Evolutionary conservation across 2,113 vertebrate genomes (phyloP).

Genomic region (Gavialis gangeticus): DNA sequence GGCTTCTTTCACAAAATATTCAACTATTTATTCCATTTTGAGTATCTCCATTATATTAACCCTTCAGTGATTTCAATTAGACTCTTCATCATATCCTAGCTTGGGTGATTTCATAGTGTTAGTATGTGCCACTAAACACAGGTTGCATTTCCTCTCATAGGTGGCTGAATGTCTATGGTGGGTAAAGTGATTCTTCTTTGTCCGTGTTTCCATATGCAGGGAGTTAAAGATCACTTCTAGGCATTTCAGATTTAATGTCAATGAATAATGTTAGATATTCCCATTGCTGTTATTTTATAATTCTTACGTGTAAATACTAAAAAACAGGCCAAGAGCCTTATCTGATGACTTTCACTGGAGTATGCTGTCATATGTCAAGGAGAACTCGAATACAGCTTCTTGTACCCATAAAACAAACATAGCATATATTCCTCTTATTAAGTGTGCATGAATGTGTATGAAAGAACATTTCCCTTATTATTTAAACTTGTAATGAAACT

Average conservation of each 20-base stretch:
- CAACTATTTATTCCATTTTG: background rate
- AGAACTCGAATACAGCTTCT: background rate
- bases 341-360: slow-evolving; percentile 46
- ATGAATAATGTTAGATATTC: background rate
- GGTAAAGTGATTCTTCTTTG: background rate
- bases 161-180: background rate
- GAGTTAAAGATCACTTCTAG: slow-evolving; percentile 5
- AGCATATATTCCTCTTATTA: background rate
- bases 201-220: background rate
- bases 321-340: background rate
- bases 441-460: background rate
- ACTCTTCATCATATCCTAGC: background rate
- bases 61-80: background rate
- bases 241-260: background rate
- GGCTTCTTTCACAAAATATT: background rate
- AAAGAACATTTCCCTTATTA: background rate
- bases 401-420: background rate
- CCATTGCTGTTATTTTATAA: background rate
- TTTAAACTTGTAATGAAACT: background rate
- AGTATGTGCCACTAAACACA: background rate
- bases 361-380: background rate
- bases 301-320: slow-evolving; percentile 11
- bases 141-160: background rate
- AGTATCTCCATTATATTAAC: background rate
- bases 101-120: background rate